phyloP scores from a whole-genome alignment of 2,797 vertebrate species.

The Allenopithecus nigroviridis region DNA sequence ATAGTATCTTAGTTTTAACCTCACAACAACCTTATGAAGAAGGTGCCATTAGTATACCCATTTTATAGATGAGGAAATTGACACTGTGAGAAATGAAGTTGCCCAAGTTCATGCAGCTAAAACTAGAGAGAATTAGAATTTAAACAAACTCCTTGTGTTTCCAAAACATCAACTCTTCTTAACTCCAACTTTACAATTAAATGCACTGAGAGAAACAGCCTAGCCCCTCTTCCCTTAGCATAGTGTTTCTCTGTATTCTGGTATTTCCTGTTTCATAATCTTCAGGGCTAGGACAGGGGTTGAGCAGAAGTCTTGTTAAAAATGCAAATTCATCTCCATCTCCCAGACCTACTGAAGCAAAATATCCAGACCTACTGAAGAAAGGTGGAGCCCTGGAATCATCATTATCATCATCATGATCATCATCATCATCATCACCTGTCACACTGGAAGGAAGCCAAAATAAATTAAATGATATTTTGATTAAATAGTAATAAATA shows the following conservation, averaged over 20 bases:
- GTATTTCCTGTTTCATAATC: neutral
- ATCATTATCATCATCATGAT: neutral
- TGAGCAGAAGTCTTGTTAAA: neutral
- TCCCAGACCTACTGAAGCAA: neutral
- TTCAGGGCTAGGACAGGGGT: accelerated
- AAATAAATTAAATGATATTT: neutral
- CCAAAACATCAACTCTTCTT: neutral
- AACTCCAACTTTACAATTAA: neutral
- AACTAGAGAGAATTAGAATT: neutral
- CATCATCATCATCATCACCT: neutral
- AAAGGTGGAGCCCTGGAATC: neutral
- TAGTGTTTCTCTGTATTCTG: neutral
- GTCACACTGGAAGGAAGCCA: neutral
- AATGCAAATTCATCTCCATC: neutral
- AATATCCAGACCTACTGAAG: neutral
- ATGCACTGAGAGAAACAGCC: neutral
- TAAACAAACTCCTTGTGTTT: neutral
- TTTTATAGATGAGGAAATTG: neutral
- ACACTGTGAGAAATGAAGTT: neutral
- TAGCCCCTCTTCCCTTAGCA: accelerated
- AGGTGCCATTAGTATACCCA: neutral
- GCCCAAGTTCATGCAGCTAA: neutral
- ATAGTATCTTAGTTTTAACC: neutral
- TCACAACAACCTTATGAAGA: neutral
- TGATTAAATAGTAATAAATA: neutral